Conservation (phyloP, 1,140 invertebrate genomes). For the Dendrolimus kikuchii region DNA sequence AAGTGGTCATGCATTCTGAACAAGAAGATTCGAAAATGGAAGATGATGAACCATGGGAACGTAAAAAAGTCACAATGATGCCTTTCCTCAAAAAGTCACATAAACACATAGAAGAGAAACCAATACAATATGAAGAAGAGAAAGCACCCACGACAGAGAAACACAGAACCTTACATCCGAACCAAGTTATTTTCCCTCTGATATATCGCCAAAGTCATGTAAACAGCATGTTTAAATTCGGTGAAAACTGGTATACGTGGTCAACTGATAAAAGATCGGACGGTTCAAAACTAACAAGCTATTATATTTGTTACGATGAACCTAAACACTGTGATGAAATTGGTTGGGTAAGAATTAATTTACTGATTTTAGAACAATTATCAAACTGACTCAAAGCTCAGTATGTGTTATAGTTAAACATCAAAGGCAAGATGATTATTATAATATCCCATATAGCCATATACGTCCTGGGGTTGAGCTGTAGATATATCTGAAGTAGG, state of each 20-base stretch:
- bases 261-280: slow-evolving; percentile 48
- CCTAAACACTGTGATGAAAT: slow-evolving; percentile 57
- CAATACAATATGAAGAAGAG: slow-evolving; percentile 35
- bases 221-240: slow-evolving; percentile 63
- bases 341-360: slow-evolving; percentile 46
- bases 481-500: too few species aligned
- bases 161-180: slow-evolving; percentile 37
- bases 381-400: too few species aligned
- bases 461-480: too few species aligned
- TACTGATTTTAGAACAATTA: neutral
- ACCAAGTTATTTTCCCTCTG: slow-evolving; percentile 53
- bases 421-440: too few species aligned
- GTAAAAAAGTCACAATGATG: slow-evolving; percentile 33
- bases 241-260: slow-evolving; percentile 62
- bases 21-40: slow-evolving; percentile 48
- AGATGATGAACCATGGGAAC: slow-evolving; percentile 39
- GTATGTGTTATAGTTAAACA: too few species aligned
- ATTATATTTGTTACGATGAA: slow-evolving; percentile 58
- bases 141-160: slow-evolving; percentile 35
- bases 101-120: slow-evolving; percentile 27
- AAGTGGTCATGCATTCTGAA: slow-evolving; percentile 56
- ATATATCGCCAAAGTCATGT: slow-evolving; percentile 54
- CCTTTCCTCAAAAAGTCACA: slow-evolving; percentile 37
- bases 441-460: too few species aligned
- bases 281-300: slow-evolving; percentile 47